phyloP scores from a whole-genome alignment of 2,113 vertebrate genomes.

The Triplophysa dalaica region DNA sequence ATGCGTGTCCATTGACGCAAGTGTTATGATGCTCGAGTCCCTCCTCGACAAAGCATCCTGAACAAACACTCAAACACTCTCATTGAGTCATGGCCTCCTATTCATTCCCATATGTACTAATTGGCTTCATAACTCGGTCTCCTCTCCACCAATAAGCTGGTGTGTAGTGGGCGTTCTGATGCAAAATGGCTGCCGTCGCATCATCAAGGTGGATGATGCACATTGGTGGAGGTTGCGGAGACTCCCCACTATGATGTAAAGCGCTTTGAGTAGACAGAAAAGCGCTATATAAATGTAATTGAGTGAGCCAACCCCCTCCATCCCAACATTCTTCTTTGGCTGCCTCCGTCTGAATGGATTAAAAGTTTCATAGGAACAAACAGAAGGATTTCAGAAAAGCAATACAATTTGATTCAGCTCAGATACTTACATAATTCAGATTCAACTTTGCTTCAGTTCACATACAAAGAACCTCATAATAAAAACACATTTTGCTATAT shows the following conservation, averaged over 20 bases:
- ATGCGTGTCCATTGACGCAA: constrained; percentile 14
- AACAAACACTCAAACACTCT: constrained; percentile 18
- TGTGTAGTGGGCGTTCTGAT: no score
- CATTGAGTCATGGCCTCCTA: background rate
- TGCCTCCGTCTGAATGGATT: background rate
- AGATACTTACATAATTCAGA: background rate
- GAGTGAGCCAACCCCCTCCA: constrained; percentile 1
- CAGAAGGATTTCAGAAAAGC: background rate
- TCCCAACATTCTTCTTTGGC: background rate
- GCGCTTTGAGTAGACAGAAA: no score
- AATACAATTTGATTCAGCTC: background rate
- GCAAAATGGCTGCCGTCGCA: no score
- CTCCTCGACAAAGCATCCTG: background rate
- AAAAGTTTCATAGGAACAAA: background rate
- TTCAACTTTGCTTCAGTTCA: background rate
- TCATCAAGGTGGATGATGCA: no score
- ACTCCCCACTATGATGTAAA: no score
- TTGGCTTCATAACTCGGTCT: no score
- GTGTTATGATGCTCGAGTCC: constrained; percentile 11
- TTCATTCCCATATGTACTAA: no score
- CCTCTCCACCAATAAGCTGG: no score
- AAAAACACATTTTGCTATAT: background rate
- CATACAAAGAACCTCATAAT: background rate
- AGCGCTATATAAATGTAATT: no score
- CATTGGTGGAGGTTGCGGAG: no score